These are phyloP conservation scores for Synanthedon vespiformis DNA, from an alignment of 2,888 invertebrate genomes.

Conservation along the genomic window DNA sequence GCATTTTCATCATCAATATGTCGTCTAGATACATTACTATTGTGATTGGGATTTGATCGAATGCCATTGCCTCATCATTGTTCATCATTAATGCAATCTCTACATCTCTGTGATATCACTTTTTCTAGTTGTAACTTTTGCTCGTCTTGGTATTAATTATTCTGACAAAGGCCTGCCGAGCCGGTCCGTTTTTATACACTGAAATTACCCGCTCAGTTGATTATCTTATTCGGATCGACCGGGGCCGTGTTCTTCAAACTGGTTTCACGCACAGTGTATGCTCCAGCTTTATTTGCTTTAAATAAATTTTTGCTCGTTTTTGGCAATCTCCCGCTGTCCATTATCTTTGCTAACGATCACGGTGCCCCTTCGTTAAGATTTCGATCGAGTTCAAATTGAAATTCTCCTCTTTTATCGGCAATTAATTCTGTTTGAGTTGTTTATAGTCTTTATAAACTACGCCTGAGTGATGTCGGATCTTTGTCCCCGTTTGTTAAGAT, in stretches of 20 bases:
- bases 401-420: conserved; percentile 37
- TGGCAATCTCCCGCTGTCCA: conserved; percentile 52
- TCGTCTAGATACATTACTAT: conserved; percentile 9
- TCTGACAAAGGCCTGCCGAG: conserved; percentile 33
- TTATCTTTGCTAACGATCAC: conserved; percentile 63
- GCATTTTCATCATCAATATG: conserved; percentile 32
- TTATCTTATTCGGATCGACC: conserved; percentile 60
- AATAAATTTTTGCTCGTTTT: conserved; percentile 61
- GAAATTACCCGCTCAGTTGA: conserved; percentile 56
- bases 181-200: conserved; percentile 42
- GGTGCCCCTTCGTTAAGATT: conserved; percentile 54
- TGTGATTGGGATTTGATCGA: conserved; percentile 19
- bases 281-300: conserved; percentile 64
- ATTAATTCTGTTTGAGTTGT: conserved; percentile 38
- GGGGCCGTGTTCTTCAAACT: conserved; percentile 34
- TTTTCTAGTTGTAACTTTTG: conserved; percentile 22
- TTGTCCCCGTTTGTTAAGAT: conserved; percentile 61
- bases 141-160: conserved; percentile 49
- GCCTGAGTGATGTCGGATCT: conserved; percentile 36
- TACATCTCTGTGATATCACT: conserved; percentile 8
- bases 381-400: conserved; percentile 54
- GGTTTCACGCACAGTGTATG: conserved; percentile 48
- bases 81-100: conserved; percentile 3
- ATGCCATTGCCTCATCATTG: conserved; percentile 6
- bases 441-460: conserved; percentile 39